Percentiles rank a stretch among this genome's conserved stretches.
These are phyloP conservation scores for Melieria crassipennis DNA, from an alignment of 2,888 invertebrate genomes.

Conservation along the genomic window DNA sequence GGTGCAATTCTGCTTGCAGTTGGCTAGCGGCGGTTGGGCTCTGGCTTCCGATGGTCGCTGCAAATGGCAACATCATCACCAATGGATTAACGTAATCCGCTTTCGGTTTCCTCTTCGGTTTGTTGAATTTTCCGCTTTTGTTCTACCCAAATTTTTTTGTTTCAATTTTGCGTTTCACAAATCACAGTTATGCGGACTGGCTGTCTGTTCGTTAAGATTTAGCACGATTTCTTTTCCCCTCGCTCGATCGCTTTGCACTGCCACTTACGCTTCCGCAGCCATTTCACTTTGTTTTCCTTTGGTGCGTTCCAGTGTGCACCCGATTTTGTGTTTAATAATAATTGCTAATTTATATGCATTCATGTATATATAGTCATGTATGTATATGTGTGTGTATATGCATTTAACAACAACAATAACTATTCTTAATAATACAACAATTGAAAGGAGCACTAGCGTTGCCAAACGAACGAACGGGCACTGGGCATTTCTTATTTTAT, in stretches of 20 bases:
- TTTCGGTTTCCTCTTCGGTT: conserved; percentile 3
- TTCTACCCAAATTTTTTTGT: neutral
- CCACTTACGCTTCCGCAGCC: neutral
- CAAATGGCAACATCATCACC: conserved; percentile 20
- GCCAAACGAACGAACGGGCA: conserved; percentile 7
- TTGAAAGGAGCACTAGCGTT: conserved; percentile 29
- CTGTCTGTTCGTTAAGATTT: too few species aligned
- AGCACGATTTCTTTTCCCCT: neutral
- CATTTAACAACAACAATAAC: conserved; percentile 31
- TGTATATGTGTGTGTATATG: conserved; percentile 14
- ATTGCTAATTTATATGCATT: conserved; percentile 12
- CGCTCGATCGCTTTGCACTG: neutral
- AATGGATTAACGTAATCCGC: conserved; percentile 25
- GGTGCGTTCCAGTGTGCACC: neutral
- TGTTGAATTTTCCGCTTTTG: neutral
- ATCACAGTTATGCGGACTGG: too few species aligned
- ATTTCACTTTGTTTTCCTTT: conserved; percentile 1
- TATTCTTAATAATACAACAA: conserved; percentile 33
- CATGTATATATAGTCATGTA: conserved; percentile 12
- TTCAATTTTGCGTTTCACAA: neutral
- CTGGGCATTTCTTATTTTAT: too few species aligned
- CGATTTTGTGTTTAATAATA: neutral
- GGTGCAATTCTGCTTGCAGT: neutral
- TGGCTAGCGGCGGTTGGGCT: conserved; percentile 16
- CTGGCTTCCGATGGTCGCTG: conserved; percentile 21